Percentiles rank a stretch among this genome's conserved stretches.
phyloP scores from a whole-genome alignment of 2,888 invertebrate species.

The Matsumyia berberina region DNA sequence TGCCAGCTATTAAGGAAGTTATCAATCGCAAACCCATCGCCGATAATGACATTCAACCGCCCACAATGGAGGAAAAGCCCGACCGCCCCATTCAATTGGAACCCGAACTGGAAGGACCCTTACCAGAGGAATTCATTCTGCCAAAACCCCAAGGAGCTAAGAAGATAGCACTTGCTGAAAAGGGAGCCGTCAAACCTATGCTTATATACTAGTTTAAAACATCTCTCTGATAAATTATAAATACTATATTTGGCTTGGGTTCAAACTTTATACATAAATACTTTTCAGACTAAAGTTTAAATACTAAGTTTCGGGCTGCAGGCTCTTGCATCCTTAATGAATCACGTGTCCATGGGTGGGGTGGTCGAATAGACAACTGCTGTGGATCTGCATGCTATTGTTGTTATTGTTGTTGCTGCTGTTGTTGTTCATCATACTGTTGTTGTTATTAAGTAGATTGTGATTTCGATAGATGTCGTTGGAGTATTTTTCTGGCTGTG shows the following conservation, averaged over 20 bases:
- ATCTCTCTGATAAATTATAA: constrained; percentile 50
- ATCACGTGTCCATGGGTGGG: constrained; percentile 64
- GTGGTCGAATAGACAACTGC: constrained; percentile 62
- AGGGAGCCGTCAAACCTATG: background rate
- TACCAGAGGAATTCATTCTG: too few species aligned
- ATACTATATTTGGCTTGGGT: constrained; percentile 69
- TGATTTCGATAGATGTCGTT: constrained; percentile 66
- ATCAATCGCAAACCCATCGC: background rate
- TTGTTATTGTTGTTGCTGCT: constrained; percentile 36
- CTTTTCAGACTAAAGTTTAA: background rate
- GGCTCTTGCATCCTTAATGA: constrained; percentile 29
- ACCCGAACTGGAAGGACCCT: constrained; percentile 1
- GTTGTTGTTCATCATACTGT: constrained; percentile 48
- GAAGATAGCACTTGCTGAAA: background rate
- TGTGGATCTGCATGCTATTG: constrained; percentile 46
- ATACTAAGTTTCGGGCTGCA: background rate
- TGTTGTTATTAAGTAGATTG: constrained; percentile 51
- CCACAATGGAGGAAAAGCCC: constrained; percentile 23
- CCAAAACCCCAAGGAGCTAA: background rate
- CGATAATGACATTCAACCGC: constrained; percentile 14
- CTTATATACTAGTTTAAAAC: constrained; percentile 54
- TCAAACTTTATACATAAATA: constrained; percentile 3
- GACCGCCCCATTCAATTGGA: background rate
- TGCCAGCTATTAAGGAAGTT: background rate
- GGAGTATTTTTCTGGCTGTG: constrained; percentile 65